These are phyloP conservation scores for Mesocricetus auratus DNA, from an alignment of 2,113 vertebrate species.

Conservation along the genomic window DNA sequence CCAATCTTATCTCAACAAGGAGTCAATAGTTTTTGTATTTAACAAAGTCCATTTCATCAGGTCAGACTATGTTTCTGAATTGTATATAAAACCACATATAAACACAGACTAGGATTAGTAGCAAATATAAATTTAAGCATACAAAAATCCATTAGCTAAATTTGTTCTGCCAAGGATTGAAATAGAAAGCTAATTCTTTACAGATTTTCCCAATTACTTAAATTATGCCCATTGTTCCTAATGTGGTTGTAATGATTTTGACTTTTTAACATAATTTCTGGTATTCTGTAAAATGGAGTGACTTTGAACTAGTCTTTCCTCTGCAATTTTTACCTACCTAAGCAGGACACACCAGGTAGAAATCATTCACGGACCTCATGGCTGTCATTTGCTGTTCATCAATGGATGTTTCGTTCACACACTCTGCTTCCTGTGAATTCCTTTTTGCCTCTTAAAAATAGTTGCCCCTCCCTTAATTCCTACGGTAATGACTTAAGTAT, in stretches of 20 bases:
- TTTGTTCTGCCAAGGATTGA: slow-evolving; percentile 72
- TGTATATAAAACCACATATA: slow-evolving; percentile 54
- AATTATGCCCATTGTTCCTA: slow-evolving; percentile 59
- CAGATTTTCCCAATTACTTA: slow-evolving; percentile 62
- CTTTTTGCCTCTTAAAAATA: neutral
- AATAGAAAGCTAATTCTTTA: slow-evolving; percentile 68
- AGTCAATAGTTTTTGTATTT: slow-evolving; percentile 59
- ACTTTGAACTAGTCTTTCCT: slow-evolving; percentile 71
- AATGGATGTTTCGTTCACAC: slow-evolving; percentile 68
- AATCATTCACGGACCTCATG: slow-evolving; percentile 49
- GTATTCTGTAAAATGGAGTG: slow-evolving; percentile 53
- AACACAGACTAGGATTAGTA: slow-evolving; percentile 56
- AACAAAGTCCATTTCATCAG: slow-evolving; percentile 58
- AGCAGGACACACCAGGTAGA: slow-evolving; percentile 63
- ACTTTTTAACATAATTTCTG: slow-evolving; percentile 64
- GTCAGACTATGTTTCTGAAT: slow-evolving; percentile 46
- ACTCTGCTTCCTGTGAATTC: slow-evolving; percentile 52
- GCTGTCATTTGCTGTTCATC: slow-evolving; percentile 63
- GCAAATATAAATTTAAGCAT: slow-evolving; percentile 62
- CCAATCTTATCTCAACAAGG: slow-evolving; percentile 49
- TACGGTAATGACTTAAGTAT: neutral
- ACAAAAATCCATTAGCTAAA: slow-evolving; percentile 68
- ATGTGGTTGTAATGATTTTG: slow-evolving; percentile 61
- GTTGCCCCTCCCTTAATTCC: slow-evolving; percentile 18
- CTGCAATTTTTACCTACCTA: slow-evolving; percentile 56